These are phyloP conservation scores for Bimastos eiseni DNA, from an alignment of 2,888 invertebrate species.

Conservation along the genomic window DNA sequence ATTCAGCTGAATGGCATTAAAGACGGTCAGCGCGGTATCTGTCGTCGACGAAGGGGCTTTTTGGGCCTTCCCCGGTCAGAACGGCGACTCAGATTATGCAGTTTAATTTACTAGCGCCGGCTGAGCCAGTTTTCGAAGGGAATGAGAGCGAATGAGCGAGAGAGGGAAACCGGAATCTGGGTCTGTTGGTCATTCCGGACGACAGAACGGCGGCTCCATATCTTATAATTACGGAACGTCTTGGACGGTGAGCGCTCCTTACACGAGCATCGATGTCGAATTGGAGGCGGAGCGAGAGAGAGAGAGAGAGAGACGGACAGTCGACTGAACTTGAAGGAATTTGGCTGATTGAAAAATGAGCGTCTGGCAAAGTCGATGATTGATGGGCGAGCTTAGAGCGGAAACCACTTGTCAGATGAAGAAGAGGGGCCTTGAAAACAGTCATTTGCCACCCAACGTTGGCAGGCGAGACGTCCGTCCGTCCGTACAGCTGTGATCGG, in stretches of 20 bases:
- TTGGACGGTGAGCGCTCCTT: background rate
- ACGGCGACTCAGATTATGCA: background rate
- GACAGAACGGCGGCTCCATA: background rate
- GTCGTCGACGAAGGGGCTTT: background rate
- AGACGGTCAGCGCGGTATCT: background rate
- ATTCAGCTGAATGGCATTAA: background rate
- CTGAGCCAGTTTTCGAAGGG: background rate
- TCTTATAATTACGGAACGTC: background rate
- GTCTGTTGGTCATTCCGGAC: background rate
- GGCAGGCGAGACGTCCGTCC: background rate
- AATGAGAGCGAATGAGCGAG: background rate
- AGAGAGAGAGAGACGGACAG: background rate
- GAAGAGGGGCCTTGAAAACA: background rate
- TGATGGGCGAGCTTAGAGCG: background rate
- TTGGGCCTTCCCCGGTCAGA: background rate
- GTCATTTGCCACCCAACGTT: background rate
- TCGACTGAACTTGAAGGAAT: background rate
- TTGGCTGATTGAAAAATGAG: background rate
- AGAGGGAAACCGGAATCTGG: background rate
- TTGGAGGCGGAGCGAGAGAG: background rate
- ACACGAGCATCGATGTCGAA: background rate
- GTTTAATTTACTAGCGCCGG: background rate
- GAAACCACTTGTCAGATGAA: slow-evolving; percentile 26
- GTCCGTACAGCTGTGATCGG: background rate
- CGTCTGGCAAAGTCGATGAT: slow-evolving; percentile 5